Conservation (phyloP, 2,113 vertebrate species). For the Oceanodroma tethys region DNA sequence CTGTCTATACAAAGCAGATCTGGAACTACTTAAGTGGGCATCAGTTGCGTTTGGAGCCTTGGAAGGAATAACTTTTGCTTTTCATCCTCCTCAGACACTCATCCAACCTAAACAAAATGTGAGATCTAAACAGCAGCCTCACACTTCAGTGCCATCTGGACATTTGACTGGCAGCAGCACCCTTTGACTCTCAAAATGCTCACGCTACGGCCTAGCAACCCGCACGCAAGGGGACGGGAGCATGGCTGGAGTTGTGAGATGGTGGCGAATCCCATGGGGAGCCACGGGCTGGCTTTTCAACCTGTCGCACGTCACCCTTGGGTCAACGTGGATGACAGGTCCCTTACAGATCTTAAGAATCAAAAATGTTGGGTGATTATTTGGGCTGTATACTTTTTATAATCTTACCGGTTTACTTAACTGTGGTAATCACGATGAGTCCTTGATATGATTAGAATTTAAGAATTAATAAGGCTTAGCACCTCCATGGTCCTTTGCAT, state of each 20-base stretch:
- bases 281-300: not conserved
- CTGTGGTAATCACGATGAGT: not conserved
- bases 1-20: slow-evolving; percentile 32
- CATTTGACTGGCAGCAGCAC: not conserved
- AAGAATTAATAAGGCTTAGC: slow-evolving; percentile 14
- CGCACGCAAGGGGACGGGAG: accelerated
- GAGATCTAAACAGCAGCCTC: slow-evolving; percentile 11
- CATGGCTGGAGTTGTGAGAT: not conserved
- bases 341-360: not conserved
- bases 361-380: not conserved
- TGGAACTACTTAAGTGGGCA: slow-evolving; percentile 30
- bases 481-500: not conserved
- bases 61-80: slow-evolving; percentile 55
- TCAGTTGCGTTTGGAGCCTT: not conserved
- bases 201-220: not conserved
- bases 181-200: not conserved
- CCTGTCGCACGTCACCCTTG: accelerated
- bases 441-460: not conserved
- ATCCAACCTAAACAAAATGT: slow-evolving; percentile 41
- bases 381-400: not conserved
- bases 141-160: not conserved
- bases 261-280: not conserved
- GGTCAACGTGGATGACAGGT: accelerated
- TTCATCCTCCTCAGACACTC: not conserved
- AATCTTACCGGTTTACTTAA: not conserved